Evolutionary conservation across 2,888 invertebrate species (phyloP).

Genomic region (Dasysyrphus tricinctus): DNA sequence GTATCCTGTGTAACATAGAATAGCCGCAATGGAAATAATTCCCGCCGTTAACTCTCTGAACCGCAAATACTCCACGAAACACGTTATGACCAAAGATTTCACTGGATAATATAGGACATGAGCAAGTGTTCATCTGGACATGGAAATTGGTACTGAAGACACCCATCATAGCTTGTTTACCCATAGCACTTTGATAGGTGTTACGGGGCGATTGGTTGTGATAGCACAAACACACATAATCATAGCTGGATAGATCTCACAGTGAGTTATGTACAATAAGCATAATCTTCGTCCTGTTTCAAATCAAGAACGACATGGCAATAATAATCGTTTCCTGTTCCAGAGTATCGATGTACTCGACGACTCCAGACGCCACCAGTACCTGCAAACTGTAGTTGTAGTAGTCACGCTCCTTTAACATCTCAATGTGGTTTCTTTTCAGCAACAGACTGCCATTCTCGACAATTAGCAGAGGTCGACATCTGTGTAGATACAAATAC

Average conservation of each 20-base stretch:
- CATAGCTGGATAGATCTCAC: constrained; percentile 99
- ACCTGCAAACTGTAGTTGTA: constrained; percentile 96
- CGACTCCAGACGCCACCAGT: constrained; percentile 93
- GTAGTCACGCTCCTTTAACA: constrained; percentile 97
- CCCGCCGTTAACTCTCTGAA: no score
- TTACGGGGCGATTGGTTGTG: constrained; percentile 99
- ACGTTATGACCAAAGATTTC: constrained; percentile 98
- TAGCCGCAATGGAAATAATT: no score
- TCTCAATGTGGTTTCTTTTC: constrained; percentile 97
- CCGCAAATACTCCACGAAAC: no score
- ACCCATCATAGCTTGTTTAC: constrained; percentile 99
- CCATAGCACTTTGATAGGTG: constrained; percentile 99
- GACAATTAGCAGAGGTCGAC: constrained; percentile 98
- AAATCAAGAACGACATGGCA: constrained; percentile 99
- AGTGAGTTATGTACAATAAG: constrained; percentile 99
- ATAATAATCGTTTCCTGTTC: constrained; percentile 99
- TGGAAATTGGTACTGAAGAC: constrained; percentile 99
- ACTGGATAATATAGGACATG: constrained; percentile 99
- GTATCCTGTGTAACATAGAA: no score
- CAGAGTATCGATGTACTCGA: constrained; percentile 99
- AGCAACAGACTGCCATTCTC: constrained; percentile 96
- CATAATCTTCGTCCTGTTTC: constrained; percentile 94
- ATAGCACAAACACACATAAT: constrained; percentile 99
- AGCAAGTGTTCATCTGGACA: constrained; percentile 99
- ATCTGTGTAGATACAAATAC: constrained; percentile 99